These are phyloP conservation scores for Drosophila differens DNA, from an alignment of 2,888 invertebrate species.

Conservation along the genomic window DNA sequence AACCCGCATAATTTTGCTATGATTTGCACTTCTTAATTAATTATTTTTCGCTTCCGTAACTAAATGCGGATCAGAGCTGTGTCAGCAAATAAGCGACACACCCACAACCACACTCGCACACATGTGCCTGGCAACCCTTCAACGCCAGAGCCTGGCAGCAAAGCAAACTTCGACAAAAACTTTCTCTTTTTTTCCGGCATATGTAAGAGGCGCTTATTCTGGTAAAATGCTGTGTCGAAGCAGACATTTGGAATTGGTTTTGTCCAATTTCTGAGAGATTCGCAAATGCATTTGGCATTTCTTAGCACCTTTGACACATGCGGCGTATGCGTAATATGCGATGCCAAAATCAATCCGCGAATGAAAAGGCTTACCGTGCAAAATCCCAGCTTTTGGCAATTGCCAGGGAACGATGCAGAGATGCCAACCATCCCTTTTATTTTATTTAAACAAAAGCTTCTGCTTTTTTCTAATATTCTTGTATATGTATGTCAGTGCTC, in stretches of 20 bases:
- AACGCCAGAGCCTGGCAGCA: constrained; percentile 15
- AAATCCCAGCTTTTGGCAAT: constrained; percentile 73
- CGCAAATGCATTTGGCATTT: constrained; percentile 46
- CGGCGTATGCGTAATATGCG: constrained; percentile 55
- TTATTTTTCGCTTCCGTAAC: constrained; percentile 71
- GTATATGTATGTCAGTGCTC: constrained; percentile 7
- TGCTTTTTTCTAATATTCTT: constrained; percentile 1
- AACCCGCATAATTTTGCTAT: constrained; percentile 78
- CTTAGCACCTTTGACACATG: constrained; percentile 49
- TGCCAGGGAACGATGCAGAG: constrained; percentile 65
- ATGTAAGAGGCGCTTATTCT: neutral
- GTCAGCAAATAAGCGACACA: constrained; percentile 60
- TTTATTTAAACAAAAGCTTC: constrained; percentile 59
- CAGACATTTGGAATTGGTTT: constrained; percentile 19
- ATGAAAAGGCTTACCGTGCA: constrained; percentile 67
- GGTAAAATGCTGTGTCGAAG: constrained; percentile 5
- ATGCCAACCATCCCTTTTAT: constrained; percentile 48
- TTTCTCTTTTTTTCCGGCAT: constrained; percentile 32
- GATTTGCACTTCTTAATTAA: constrained; percentile 80
- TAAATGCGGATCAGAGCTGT: constrained; percentile 62
- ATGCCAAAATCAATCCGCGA: constrained; percentile 61
- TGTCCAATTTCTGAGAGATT: constrained; percentile 15
- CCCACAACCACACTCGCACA: constrained; percentile 7
- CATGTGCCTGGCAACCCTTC: constrained; percentile 38
- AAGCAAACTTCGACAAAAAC: constrained; percentile 53